Percentiles rank a stretch among this genome's conserved stretches.
Evolutionary conservation across 2,888 invertebrate genomes (phyloP).

Genomic region (Archips xylosteana): DNA sequence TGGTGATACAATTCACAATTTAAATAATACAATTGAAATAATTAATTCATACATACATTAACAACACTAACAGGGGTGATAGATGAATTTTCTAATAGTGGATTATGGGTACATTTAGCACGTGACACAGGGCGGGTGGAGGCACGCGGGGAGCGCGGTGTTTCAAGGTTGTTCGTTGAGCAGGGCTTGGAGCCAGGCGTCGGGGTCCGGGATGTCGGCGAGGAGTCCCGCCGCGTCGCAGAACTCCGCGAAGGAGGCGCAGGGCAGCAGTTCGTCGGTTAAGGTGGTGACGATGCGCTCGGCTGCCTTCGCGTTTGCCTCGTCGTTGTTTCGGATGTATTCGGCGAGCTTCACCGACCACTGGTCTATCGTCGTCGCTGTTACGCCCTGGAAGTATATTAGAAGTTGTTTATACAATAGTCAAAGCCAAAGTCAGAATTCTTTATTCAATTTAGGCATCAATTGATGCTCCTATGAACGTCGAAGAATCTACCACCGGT

Average conservation of each 20-base stretch:
- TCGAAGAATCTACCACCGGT: no score
- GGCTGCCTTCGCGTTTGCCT: constrained; percentile 94
- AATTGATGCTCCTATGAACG: no score
- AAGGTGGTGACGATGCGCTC: constrained; percentile 93
- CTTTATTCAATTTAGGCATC: no score
- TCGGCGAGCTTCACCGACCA: constrained; percentile 97
- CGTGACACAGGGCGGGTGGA: background rate
- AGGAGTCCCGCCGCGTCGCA: constrained; percentile 95
- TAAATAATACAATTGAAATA: constrained; percentile 18
- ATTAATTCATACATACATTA: constrained; percentile 10
- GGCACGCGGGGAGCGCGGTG: constrained; percentile 8
- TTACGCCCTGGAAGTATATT: constrained; percentile 85
- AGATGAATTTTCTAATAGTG: background rate
- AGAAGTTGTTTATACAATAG: background rate
- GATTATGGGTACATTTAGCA: constrained; percentile 4
- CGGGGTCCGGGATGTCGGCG: constrained; percentile 88
- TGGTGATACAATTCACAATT: constrained; percentile 11
- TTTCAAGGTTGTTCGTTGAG: constrained; percentile 74
- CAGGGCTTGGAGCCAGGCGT: constrained; percentile 69
- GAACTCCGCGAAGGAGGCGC: constrained; percentile 96
- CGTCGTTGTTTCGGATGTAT: constrained; percentile 97
- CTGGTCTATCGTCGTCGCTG: constrained; percentile 90
- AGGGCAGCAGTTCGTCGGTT: constrained; percentile 95
- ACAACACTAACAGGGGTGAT: constrained; percentile 10
- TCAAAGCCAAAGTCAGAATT: no score